Conservation (phyloP, 2,797 vertebrate genomes). For the Sebastes paucispinis region DNA sequence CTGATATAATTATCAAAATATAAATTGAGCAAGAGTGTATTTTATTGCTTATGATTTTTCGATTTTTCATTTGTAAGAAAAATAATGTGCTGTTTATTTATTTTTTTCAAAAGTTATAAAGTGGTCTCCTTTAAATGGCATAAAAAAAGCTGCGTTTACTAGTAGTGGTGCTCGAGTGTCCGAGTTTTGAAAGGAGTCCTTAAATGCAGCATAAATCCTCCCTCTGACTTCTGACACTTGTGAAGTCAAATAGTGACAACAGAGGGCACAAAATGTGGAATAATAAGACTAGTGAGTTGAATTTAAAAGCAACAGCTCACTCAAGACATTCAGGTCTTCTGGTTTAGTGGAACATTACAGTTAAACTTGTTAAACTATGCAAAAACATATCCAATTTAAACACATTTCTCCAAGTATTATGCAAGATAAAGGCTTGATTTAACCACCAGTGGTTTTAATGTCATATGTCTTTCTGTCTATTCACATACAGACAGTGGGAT, state of each 20-base stretch:
- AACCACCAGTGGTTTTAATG: neutral
- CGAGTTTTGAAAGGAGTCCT: neutral
- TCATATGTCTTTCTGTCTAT: neutral
- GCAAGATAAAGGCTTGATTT: neutral
- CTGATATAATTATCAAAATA: too few species aligned
- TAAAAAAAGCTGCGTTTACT: rapidly evolving
- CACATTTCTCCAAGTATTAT: neutral
- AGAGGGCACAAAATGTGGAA: neutral
- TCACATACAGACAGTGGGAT: neutral
- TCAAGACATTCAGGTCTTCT: rapidly evolving
- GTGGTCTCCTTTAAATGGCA: neutral
- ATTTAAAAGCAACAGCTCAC: neutral
- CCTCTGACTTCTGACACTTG: constrained; percentile 8
- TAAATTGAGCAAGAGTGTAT: neutral
- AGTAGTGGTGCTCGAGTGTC: neutral
- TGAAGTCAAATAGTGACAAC: neutral
- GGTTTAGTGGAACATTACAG: neutral
- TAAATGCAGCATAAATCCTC: constrained; percentile 29
- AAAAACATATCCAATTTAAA: neutral
- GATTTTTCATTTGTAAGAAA: neutral
- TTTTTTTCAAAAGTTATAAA: neutral
- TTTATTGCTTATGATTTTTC: neutral
- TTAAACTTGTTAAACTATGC: neutral
- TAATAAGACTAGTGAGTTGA: neutral
- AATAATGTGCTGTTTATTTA: neutral